A percentile compares a stretch with the other conserved stretches of the same genome.
Evolutionary conservation across 2,797 vertebrate species (phyloP).

Genomic region (Cossypha polioptera): DNA sequence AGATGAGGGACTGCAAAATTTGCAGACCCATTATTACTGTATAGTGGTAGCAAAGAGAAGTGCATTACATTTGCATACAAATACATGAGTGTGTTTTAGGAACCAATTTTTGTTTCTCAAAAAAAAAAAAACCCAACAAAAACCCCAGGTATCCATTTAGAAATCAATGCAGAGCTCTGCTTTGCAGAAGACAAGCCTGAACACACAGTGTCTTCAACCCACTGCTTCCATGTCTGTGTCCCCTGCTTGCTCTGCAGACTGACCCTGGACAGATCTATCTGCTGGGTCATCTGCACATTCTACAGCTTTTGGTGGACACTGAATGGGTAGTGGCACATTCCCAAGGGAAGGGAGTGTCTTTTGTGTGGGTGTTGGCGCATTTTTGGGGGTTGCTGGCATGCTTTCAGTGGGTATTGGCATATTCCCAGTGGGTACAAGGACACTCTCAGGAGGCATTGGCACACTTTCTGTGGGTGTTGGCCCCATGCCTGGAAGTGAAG

Average conservation of each 20-base stretch:
- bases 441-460: rapidly evolving
- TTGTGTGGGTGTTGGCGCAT: background rate
- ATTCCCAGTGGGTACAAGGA: background rate
- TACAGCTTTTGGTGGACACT: background rate
- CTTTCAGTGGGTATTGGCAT: background rate
- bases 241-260: background rate
- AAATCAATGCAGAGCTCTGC: background rate
- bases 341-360: background rate
- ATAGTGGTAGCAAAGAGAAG: background rate
- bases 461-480: background rate
- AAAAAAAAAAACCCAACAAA: background rate
- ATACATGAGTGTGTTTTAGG: background rate
- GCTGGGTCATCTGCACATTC: background rate
- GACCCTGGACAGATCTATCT: background rate
- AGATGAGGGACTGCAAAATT: conserved; percentile 35
- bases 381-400: background rate
- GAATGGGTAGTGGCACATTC: background rate
- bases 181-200: background rate
- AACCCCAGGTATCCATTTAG: background rate
- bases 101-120: background rate
- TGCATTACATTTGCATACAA: background rate
- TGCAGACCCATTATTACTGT: background rate
- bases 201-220: conserved; percentile 23
- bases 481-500: rapidly evolving
- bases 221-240: conserved; percentile 68